Percentiles rank a stretch among this genome's conserved stretches.
Conservation (phyloP, 2,113 vertebrate genomes). For the Neolamprologus toae region DNA sequence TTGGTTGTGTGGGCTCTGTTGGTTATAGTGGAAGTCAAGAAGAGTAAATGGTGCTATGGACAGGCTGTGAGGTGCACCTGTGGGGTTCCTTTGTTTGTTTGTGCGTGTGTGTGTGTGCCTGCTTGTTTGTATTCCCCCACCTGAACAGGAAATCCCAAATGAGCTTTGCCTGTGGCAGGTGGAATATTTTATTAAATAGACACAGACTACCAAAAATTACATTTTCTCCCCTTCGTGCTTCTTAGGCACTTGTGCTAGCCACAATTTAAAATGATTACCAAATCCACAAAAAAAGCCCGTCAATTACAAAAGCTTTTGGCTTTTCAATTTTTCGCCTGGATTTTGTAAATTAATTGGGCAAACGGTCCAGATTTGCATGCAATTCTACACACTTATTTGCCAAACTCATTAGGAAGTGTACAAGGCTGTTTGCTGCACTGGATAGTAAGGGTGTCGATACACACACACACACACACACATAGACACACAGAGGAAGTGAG, state of each 20-base stretch:
- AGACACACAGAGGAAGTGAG: not conserved
- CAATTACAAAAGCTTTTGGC: conserved; percentile 27
- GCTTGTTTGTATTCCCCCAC: conserved; percentile 48
- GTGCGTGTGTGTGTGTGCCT: not conserved
- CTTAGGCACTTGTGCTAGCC: not conserved
- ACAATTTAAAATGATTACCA: not conserved
- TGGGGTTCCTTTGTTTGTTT: not conserved
- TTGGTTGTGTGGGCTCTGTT: not conserved
- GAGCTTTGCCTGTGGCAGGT: conserved; percentile 47
- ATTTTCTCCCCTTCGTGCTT: not conserved
- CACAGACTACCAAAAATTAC: conserved; percentile 22
- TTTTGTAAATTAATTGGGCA: conserved; percentile 40
- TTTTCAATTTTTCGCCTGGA: conserved; percentile 16
- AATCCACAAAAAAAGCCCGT: not conserved
- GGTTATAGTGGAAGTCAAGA: not conserved
- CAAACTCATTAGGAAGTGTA: conserved; percentile 44
- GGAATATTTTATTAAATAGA: conserved; percentile 43
- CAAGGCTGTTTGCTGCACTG: not conserved
- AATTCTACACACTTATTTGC: conserved; percentile 34
- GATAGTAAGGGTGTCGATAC: not conserved
- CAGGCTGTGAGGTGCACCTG: conserved; percentile 39
- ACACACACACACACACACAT: not conserved
- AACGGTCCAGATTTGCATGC: conserved; percentile 21
- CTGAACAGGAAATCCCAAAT: conserved; percentile 53
- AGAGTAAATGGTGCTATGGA: not conserved